These are phyloP conservation scores for Chaenocephalus aceratus DNA, from an alignment of 2,113 vertebrate species.

Conservation along the genomic window DNA sequence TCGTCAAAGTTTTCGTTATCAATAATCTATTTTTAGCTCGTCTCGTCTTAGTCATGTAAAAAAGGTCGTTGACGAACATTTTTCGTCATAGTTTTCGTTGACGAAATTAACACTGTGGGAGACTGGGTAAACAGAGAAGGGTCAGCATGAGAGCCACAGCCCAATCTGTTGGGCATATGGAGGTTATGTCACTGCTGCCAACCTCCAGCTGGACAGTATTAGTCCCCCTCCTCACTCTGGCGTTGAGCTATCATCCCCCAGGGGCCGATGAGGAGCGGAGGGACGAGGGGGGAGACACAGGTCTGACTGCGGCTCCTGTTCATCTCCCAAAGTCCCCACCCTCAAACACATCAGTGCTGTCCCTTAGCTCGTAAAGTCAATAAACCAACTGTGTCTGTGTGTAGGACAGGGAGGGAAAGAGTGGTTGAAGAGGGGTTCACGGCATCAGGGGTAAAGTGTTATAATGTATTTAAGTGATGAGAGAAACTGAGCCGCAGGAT, in stretches of 20 bases:
- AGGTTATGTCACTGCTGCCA: slow-evolving; percentile 62
- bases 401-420: slow-evolving; percentile 9
- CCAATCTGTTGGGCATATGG: slow-evolving; percentile 74
- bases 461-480: slow-evolving; percentile 15
- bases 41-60: too few relatives aligned
- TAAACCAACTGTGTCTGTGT: slow-evolving; percentile 46
- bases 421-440: slow-evolving; percentile 7
- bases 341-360: slow-evolving; percentile 44
- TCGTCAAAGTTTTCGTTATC: too few relatives aligned
- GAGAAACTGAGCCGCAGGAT: not conserved
- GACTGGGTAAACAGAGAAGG: slow-evolving; percentile 34
- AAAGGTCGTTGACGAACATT: too few relatives aligned
- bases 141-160: slow-evolving; percentile 54
- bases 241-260: slow-evolving; percentile 64
- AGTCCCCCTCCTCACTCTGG: slow-evolving; percentile 49
- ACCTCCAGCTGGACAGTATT: slow-evolving; percentile 78
- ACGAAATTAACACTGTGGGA: too few relatives aligned
- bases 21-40: too few relatives aligned
- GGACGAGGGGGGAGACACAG: slow-evolving; percentile 32
- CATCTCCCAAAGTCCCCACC: slow-evolving; percentile 32
- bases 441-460: slow-evolving; percentile 37
- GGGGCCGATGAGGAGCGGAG: slow-evolving; percentile 61
- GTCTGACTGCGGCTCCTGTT: slow-evolving; percentile 64
- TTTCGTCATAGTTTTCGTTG: too few relatives aligned
- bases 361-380: slow-evolving; percentile 62